A percentile compares a stretch with the other conserved stretches of the same genome.
Evolutionary conservation across 1,140 invertebrate genomes (phyloP).

Genomic region (Papilio machaon): DNA sequence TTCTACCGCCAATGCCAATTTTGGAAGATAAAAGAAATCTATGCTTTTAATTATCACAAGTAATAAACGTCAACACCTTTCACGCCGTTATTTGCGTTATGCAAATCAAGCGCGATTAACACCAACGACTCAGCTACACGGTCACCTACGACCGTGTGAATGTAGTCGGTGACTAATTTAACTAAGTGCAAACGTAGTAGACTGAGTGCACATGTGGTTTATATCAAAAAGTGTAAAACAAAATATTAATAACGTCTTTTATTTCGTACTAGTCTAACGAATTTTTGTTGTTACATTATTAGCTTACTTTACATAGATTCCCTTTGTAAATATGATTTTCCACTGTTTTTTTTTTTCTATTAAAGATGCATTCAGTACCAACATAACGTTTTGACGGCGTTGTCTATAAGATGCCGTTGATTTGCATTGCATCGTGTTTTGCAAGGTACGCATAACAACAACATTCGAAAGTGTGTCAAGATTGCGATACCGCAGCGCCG

Average conservation of each 20-base stretch:
- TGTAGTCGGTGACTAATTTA: slow-evolving; percentile 24
- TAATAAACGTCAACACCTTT: slow-evolving; percentile 42
- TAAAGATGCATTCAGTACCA: not conserved
- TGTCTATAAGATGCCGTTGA: slow-evolving; percentile 46
- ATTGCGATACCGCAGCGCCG: slow-evolving; percentile 70
- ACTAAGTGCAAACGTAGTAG: slow-evolving; percentile 2
- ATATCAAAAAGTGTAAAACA: not conserved
- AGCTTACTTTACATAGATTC: no score
- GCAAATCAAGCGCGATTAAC: slow-evolving; percentile 30
- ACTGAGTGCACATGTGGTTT: not conserved
- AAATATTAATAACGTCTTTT: not conserved
- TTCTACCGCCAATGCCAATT: not conserved
- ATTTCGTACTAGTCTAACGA: not conserved
- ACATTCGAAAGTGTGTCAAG: slow-evolving; percentile 80
- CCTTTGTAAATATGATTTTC: no score
- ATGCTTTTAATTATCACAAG: slow-evolving; percentile 35
- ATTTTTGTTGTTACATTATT: not conserved
- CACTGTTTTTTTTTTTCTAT: no score
- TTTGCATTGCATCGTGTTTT: slow-evolving; percentile 72
- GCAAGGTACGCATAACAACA: slow-evolving; percentile 78
- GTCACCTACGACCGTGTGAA: slow-evolving; percentile 23
- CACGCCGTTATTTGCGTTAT: slow-evolving; percentile 37
- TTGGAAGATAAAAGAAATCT: not conserved
- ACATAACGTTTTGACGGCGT: not conserved
- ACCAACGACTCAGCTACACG: not conserved